These are phyloP conservation scores for Dasysyrphus tricinctus DNA, from an alignment of 2,888 invertebrate genomes.

Conservation along the genomic window DNA sequence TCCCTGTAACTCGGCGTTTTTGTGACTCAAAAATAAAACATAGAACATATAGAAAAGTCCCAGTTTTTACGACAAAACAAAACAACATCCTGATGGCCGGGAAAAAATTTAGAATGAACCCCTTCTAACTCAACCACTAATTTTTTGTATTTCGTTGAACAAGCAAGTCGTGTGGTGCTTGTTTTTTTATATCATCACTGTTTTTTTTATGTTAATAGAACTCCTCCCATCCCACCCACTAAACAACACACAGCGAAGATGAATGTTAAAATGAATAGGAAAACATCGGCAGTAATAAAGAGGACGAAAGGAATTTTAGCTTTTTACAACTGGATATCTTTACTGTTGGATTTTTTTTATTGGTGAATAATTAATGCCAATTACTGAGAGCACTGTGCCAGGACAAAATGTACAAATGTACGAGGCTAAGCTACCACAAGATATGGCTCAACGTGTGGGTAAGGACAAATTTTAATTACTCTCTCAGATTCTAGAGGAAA, in stretches of 20 bases:
- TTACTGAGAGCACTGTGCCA: slow-evolving; percentile 62
- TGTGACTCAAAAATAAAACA: slow-evolving; percentile 44
- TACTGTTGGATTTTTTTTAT: slow-evolving; percentile 68
- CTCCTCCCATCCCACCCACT: slow-evolving; percentile 52
- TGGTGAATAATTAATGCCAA: slow-evolving; percentile 76
- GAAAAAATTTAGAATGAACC: slow-evolving; percentile 33
- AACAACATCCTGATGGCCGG: slow-evolving; percentile 54
- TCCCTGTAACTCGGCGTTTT: neutral
- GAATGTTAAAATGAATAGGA: slow-evolving; percentile 63
- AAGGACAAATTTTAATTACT: slow-evolving; percentile 72
- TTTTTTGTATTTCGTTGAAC: slow-evolving; percentile 39
- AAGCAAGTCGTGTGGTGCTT: slow-evolving; percentile 41
- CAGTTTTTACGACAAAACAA: slow-evolving; percentile 52
- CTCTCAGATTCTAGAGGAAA: slow-evolving; percentile 36
- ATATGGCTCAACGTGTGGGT: slow-evolving; percentile 39
- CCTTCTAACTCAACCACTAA: slow-evolving; percentile 71
- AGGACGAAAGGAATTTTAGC: slow-evolving; percentile 61
- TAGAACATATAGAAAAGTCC: slow-evolving; percentile 24
- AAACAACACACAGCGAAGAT: slow-evolving; percentile 50
- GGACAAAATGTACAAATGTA: slow-evolving; percentile 23
- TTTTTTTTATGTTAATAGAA: slow-evolving; percentile 9
- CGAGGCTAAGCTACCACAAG: slow-evolving; percentile 33
- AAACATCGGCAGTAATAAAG: slow-evolving; percentile 64
- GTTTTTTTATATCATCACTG: slow-evolving; percentile 7
- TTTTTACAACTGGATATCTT: slow-evolving; percentile 39